Conservation (phyloP, 2,888 invertebrate genomes). For the Hypomecis punctinalis region DNA sequence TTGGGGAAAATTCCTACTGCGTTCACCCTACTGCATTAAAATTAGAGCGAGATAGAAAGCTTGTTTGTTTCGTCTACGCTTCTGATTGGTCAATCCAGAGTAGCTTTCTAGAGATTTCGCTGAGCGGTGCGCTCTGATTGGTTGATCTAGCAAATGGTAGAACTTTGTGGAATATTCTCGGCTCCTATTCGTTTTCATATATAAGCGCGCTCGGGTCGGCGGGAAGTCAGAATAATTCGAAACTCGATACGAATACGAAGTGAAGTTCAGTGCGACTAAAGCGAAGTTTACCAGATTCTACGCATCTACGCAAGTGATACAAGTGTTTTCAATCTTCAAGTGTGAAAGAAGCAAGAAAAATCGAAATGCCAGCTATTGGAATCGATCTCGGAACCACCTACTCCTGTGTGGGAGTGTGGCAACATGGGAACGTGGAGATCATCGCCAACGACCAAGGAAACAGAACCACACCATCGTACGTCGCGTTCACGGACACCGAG, state of each 20-base stretch:
- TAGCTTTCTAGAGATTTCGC: constrained; percentile 7
- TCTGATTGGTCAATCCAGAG: constrained; percentile 9
- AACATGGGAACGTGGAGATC: constrained; percentile 90
- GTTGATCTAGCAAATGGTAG: constrained; percentile 5
- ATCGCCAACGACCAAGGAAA: constrained; percentile 89
- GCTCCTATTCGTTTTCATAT: constrained; percentile 14
- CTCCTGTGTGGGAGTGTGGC: constrained; percentile 82
- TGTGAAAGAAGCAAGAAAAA: constrained; percentile 14
- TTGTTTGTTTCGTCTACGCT: constrained; percentile 1
- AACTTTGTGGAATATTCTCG: constrained; percentile 14
- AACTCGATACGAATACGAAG: constrained; percentile 16
- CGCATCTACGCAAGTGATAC: constrained; percentile 3
- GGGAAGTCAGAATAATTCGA: constrained; percentile 18
- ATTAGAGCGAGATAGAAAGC: constrained; percentile 1
- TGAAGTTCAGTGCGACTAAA: constrained; percentile 9
- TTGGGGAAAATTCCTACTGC: constrained; percentile 7
- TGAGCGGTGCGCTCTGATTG: constrained; percentile 10
- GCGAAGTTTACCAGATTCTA: constrained; percentile 5
- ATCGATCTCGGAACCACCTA: constrained; percentile 85
- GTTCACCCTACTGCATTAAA: constrained; percentile 4
- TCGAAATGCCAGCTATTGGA: constrained; percentile 81
- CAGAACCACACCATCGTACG: constrained; percentile 90
- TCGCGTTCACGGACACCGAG: constrained; percentile 90
- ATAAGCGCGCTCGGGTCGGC: constrained; percentile 14
- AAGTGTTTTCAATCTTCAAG: constrained; percentile 7